phyloP scores from a whole-genome alignment of 2,797 vertebrate species.

The Sebastes nivosus region DNA sequence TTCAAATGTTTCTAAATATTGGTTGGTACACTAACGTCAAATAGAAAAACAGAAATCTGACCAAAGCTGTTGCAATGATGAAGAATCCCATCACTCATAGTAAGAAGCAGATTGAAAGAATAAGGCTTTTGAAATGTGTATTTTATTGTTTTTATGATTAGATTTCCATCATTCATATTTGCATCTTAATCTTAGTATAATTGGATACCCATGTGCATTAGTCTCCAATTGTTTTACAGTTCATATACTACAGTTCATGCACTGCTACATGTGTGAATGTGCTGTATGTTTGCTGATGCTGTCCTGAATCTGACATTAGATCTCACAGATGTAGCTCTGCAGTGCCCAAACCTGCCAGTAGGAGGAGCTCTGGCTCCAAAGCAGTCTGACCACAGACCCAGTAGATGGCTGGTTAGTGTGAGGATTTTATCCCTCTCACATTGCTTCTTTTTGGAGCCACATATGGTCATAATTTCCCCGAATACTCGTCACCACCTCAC shows the following conservation, averaged over 20 bases:
- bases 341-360: constrained; percentile 17
- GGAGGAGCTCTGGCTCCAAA: constrained; percentile 62
- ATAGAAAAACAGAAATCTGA: not conserved
- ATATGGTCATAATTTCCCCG: constrained; percentile 49
- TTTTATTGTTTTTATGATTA: not conserved
- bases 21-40: not conserved
- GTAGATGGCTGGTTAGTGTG: constrained; percentile 11
- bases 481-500: constrained; percentile 44
- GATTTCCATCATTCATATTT: not conserved
- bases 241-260: not conserved
- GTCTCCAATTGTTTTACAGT: not conserved
- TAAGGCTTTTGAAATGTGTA: not conserved
- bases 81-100: not conserved
- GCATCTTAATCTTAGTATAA: not conserved
- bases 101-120: not conserved
- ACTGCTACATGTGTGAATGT: not conserved
- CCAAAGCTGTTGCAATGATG: not conserved
- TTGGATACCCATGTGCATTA: not conserved
- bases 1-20: not conserved
- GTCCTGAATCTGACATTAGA: not conserved
- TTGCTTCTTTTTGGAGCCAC: constrained; percentile 42
- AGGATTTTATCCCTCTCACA: constrained; percentile 28
- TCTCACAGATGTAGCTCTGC: not conserved
- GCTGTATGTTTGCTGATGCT: not conserved
- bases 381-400: not conserved